Base-by-base conservation (phyloP, 2,888 invertebrate genomes). In the Cepaea hortensis region DNA sequence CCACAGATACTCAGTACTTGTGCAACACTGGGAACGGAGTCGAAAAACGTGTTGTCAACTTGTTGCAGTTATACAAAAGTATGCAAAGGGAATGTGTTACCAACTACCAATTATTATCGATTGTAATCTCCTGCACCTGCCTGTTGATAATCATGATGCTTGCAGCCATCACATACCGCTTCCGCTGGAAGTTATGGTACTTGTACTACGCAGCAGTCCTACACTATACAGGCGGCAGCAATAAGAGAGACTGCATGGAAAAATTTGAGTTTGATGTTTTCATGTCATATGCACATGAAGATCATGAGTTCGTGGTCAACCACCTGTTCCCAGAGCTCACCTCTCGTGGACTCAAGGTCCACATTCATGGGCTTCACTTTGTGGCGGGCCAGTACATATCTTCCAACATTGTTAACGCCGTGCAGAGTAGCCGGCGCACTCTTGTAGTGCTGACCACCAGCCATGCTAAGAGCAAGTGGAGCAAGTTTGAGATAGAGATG, bases 401-500 rank as follows among this genome's bases (percentile, higher is more conserved):
- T 18, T 61, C 85, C 73, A 87, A 85, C 75, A 86, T 88, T 62
- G 87, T 88, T 13, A 70, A 85, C 23, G 80, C 85, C 4, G 83
- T 88, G 20, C 85, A 65, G 7, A 48, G 79, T 35, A 84, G 88
- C 35, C 80, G 88, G 5, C 76, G 61, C 65, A 88, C 88, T 9
- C 81, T 88, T 80, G 85, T 88, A 61, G 75, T 88, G 50, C 68
- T 88, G 65, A 88, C 82, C 7, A 20, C 23, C 2, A 48, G 61
- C 61, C 76, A 85, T 70, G 61, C 79, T 68, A 75, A 75, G 11
- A 87, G 87, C 48, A 72, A 82, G 46, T 88, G 88, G 88, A 82
- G 85, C 55, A n/a, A 80, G 61, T 88, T 76, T 84, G 88, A 88
- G 80, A 35, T 88, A 13, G 85, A 88, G 80, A 88, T 88, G 88